Evolutionary conservation across 2,113 vertebrate genomes (phyloP), one percentile per base, ranked within the genome.

Genomic region (Irena cyanogastra): DNA sequence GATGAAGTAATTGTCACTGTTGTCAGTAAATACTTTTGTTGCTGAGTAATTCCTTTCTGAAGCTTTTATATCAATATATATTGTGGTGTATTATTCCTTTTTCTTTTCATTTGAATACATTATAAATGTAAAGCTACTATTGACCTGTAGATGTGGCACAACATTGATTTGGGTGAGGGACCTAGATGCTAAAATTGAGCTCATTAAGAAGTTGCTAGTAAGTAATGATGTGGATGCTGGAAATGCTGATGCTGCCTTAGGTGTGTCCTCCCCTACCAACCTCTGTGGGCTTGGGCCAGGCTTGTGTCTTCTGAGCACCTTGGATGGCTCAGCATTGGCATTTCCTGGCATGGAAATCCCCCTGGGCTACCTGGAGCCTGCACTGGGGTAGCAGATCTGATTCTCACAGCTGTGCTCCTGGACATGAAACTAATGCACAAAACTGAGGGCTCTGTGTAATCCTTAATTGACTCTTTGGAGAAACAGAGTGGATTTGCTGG

Each of bases 201-300:
- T 82, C 1, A 0, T 84, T 78, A 47, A 60, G 69, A 42, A 50
- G 12, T 10, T 35, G 18, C 39, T 54, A 57, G 28, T 65, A 18
- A 44, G 8, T 18, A 71, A 54, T 2, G 4, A 35, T 26, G 22
- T 49, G 30, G 20, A 6, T 18, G 37, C 47, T 76, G 57, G 66
- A 65, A 71, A 37, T 70, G 35, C 30, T 53, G 31, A 12, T 28
- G 15, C 21, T 61, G 27, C 28, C 3, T 49, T 64, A 26, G 53
- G 4, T 22, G 5, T 10, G 24, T 70, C 47, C 18, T 84, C 19
- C 76, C 18, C 31, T 33, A 42, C 27, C 33, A 33, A 3, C 9
- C 35, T 9, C 0, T 0, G 0, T 41, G 37, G 39, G 35, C n/a
- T 85, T 2, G 1, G 17, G 71, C 53, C 26, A 60, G 54, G 53